Conservation (phyloP, 2,113 vertebrate species). For the Neomonachus schauinslandi region DNA sequence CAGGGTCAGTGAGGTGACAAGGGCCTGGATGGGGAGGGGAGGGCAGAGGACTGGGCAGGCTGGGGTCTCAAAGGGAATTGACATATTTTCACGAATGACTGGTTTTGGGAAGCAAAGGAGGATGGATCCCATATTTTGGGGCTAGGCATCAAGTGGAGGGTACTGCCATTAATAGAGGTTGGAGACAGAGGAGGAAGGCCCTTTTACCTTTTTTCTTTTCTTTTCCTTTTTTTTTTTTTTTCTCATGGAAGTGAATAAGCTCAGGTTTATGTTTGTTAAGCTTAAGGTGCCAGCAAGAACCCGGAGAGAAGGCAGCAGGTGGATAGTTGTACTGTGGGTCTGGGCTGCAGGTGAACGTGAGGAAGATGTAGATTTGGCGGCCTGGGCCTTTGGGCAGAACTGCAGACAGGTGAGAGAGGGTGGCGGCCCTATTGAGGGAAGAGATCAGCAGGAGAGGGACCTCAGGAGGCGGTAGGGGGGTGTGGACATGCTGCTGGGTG, state of each 20-base stretch:
- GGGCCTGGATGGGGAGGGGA: not conserved
- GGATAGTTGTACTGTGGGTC: not conserved
- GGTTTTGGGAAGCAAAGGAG: not conserved
- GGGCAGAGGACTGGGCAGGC: accelerated
- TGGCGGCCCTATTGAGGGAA: accelerated
- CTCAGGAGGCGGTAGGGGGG: accelerated
- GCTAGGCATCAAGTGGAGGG: not conserved
- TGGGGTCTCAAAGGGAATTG: not conserved
- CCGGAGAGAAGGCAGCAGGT: not conserved
- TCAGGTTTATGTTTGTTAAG: too few relatives aligned
- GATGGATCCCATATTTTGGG: accelerated
- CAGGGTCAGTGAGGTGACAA: accelerated
- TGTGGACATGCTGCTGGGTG: not conserved
- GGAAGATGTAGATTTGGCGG: not conserved
- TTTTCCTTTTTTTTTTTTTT: not conserved
- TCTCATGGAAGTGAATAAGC: not conserved
- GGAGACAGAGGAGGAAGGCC: not conserved
- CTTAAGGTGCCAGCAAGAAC: too few relatives aligned
- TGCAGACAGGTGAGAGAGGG: not conserved
- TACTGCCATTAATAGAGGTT: not conserved
- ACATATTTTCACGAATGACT: not conserved
- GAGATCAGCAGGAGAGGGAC: not conserved
- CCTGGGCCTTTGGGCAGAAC: not conserved
- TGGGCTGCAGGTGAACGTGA: accelerated
- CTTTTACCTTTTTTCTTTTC: not conserved